Evolutionary conservation across 2,113 vertebrate species (phyloP), one percentile per base, ranked within the genome.

Genomic region (Chascanopsetta lugubris): DNA sequence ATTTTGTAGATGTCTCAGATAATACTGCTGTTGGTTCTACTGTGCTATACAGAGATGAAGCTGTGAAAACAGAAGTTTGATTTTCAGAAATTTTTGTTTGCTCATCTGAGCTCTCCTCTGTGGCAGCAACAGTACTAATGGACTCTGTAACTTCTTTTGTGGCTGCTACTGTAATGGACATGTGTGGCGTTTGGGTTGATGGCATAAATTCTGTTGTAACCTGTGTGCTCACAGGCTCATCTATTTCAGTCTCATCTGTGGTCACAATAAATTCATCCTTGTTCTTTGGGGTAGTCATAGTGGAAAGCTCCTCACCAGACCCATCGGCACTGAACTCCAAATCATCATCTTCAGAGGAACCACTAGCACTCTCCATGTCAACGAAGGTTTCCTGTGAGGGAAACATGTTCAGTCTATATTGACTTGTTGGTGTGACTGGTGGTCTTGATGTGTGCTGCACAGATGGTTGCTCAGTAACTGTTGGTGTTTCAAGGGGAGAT

Each of bases 231-330:
- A 50, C 3, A 17, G 10, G 38, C n/a, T 86, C 75, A 58, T 72
- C 62, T 32, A 29, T 76, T 74, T 92, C 88, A 43, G 77, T 69
- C 42, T 91, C 87, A 62, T 90, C 87, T 36, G 87, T 89, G 38
- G 56, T 51, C 13, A 77, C 64, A 51, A 18, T 25, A 61, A 69
- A 80, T 48, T 74, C 61, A 25, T 69, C 30, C 40, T 43, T 24
- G 10, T 64, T 46, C 29, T 68, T 81, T 67, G 61, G 62, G 17
- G 46, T 69, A 40, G 76, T 27, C 6, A 71, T 71, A 58, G 10
- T 26, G 15, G 29, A 22, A 10, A 21, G 2, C 1, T 34, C 64
- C 17, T 4, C 26, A 72, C 75, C 79, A 26, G 83, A 86, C 25
- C 77, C 82, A 10, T 77, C 79, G 57, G 58, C 1, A 68, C 74